phyloP scores from a whole-genome alignment of 2,797 vertebrate genomes.

The Mormyrus hasselquistii region DNA sequence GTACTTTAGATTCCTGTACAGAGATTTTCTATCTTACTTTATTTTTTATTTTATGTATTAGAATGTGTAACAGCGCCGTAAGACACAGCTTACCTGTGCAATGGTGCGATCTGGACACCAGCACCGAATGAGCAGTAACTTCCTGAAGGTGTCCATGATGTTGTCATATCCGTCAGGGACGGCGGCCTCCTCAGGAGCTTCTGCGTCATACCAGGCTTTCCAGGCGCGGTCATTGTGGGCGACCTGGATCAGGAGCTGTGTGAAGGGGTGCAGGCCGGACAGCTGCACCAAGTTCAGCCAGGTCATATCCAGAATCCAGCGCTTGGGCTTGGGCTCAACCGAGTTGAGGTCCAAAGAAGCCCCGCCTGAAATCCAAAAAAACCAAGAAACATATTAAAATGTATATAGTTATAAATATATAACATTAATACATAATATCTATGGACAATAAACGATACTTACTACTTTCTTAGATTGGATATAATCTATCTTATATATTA shows the following conservation, averaged over 20 bases:
- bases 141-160: constrained; percentile 65
- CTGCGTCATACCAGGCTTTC: constrained; percentile 72
- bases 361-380: constrained; percentile 51
- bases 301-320: constrained; percentile 76
- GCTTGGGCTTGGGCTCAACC: constrained; percentile 68
- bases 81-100: neutral
- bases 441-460: neutral
- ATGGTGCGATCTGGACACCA: constrained; percentile 12
- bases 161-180: constrained; percentile 69
- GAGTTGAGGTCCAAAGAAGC: constrained; percentile 74
- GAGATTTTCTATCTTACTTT: too few species aligned
- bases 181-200: constrained; percentile 61
- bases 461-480: neutral
- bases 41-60: too few species aligned
- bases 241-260: constrained; percentile 63
- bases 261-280: constrained; percentile 60
- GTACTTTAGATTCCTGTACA: too few species aligned
- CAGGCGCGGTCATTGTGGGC: constrained; percentile 66
- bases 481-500: neutral
- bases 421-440: neutral
- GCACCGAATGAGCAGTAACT: constrained; percentile 72
- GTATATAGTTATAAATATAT: neutral
- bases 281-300: constrained; percentile 79
- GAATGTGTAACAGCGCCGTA: too few species aligned
- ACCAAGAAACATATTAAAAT: neutral